Evolutionary conservation across 2,797 vertebrate species (phyloP).

Genomic region (Melanotaenia parkinsoni): DNA sequence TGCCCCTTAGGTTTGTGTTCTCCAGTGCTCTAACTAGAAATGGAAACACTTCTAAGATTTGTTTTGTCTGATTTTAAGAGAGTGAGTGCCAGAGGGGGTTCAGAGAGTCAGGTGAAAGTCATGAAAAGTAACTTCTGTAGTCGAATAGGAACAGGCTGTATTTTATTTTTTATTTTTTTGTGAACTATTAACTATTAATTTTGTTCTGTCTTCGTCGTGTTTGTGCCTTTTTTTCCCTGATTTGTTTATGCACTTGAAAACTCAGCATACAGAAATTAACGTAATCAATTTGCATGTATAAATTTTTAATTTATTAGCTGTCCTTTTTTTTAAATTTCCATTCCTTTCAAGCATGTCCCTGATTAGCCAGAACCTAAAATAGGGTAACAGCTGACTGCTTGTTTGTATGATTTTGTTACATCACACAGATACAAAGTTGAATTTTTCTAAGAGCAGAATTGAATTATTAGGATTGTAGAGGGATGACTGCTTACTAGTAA

Average conservation of each 20-base stretch:
- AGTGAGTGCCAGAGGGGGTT: conserved; percentile 21
- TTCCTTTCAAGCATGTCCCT: neutral
- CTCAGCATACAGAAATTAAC: neutral
- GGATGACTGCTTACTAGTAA: neutral
- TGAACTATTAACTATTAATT: neutral
- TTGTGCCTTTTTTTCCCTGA: neutral
- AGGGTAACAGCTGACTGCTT: conserved; percentile 16
- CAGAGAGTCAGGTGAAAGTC: conserved; percentile 16
- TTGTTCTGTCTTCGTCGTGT: neutral
- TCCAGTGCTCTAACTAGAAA: conserved; percentile 12
- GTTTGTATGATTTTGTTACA: conserved; percentile 17
- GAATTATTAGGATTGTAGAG: neutral
- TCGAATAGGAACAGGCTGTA: neutral
- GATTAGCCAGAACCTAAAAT: conserved; percentile 2
- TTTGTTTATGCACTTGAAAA: neutral
- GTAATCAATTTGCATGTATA: neutral
- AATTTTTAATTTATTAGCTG: neutral
- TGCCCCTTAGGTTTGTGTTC: conserved; percentile 19
- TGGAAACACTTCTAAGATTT: conserved; percentile 15
- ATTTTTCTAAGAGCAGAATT: conserved; percentile 14
- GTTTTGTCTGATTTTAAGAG: conserved; percentile 3
- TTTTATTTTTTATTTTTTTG: neutral
- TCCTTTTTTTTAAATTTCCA: conserved; percentile 1
- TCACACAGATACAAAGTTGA: conserved; percentile 23
- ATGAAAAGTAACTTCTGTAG: neutral